Evolutionary conservation across 2,113 vertebrate species (phyloP).

Genomic region (Chlorodrepanis virens): DNA sequence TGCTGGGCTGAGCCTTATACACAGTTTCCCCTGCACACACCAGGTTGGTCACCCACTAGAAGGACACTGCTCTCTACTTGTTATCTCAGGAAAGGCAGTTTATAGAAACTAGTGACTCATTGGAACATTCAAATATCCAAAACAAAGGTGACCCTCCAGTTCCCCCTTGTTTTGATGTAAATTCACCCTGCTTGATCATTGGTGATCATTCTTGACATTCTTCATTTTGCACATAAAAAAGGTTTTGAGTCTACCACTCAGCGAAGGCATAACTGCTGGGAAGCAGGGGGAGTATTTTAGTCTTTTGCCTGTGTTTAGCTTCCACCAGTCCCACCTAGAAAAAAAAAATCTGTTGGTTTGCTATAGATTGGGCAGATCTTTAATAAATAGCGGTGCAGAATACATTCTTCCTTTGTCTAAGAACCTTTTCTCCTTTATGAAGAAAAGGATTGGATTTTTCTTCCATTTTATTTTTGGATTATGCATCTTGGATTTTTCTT

Average conservation of each 20-base stretch:
- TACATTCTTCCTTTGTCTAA: neutral
- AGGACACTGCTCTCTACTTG: neutral
- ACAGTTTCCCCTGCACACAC: neutral
- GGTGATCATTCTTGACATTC: neutral
- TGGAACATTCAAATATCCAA: neutral
- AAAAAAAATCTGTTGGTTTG: neutral
- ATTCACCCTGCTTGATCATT: neutral
- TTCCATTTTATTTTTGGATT: neutral
- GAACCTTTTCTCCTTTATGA: neutral
- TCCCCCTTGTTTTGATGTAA: neutral
- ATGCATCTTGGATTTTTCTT: neutral
- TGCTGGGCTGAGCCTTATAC: neutral
- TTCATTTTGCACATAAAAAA: neutral
- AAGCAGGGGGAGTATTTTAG: neutral
- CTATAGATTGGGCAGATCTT: neutral
- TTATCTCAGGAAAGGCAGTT: neutral
- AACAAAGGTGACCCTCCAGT: neutral
- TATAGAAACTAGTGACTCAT: neutral
- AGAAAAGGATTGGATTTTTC: neutral
- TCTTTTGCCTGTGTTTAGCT: neutral
- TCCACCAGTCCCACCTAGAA: rapidly evolving
- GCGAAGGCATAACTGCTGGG: neutral
- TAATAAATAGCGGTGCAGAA: neutral
- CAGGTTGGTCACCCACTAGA: neutral
- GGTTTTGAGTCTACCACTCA: neutral